Evolutionary conservation across 2,888 invertebrate genomes (phyloP), one percentile per base, ranked within the genome.

Genomic region (Meta bourneti): DNA sequence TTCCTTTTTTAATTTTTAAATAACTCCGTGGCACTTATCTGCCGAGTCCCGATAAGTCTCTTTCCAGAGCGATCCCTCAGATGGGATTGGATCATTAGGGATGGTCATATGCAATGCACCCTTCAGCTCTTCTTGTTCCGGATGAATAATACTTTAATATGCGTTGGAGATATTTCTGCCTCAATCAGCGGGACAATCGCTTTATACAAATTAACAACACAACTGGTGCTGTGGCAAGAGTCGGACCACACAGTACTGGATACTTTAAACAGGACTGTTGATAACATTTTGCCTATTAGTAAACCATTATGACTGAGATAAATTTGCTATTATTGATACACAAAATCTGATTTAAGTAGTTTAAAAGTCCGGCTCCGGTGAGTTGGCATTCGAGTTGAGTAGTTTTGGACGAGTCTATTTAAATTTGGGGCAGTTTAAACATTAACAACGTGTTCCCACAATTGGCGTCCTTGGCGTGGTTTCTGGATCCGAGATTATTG

Each of bases 1-100:
- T 34, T 16, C 70, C 69, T 78, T 78, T 87, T 91, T 91, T 83
- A 82, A 87, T 87, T 91, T 91, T 91, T 87, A 91, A 91, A 83
- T 78, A 87, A 82, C 87, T 61, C 78, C 19, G 70, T 34, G 52
- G 51, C 34, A 34, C 61, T 61, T 69, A 16, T 49, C 74, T 61
- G 80, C 71, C 83, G 78, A 61, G 11, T 54, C 78, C 69, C 69
- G 85, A 80, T 85, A 80, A 84, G 84, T 90, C 90, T 83, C 61
- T 69, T 16, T 19, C 72, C 8, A 19, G 83, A 49, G n/a, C 13
- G 34, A 75, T 19, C 49, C 75, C 48, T 75, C 69, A 20, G 20
- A 78, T 69, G 77, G 78, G 85, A 78, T 86, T 69, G 78, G 85
- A 86, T 89, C 89, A 89, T 89, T 89, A 89, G 82, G 75, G 69